phyloP scores from a whole-genome alignment of 2,113 vertebrate species.

The Mionectes macconnelli region DNA sequence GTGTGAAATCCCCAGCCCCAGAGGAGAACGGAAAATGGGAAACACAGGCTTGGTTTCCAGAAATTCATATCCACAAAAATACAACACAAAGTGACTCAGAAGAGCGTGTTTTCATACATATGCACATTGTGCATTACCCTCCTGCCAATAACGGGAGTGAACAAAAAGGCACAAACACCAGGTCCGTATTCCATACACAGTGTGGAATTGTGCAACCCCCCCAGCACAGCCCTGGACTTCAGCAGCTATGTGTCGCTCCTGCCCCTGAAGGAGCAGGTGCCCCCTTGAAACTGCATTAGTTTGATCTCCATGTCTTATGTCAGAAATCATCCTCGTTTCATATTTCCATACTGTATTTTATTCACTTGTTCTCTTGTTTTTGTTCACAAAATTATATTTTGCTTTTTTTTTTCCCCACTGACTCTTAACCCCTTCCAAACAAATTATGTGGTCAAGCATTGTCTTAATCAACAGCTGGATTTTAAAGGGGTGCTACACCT shows the following conservation, averaged over 20 bases:
- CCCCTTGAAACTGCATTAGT: not conserved
- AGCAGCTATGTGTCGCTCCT: not conserved
- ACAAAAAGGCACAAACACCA: not conserved
- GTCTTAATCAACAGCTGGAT: not conserved
- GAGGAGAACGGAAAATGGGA: not conserved
- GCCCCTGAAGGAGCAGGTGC: not conserved
- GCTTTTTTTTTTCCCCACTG: not conserved
- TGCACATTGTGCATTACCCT: not conserved
- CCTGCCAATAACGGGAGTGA: conserved; percentile 8
- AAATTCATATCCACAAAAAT: not conserved
- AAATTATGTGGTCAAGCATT: not conserved
- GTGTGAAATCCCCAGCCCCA: not conserved
- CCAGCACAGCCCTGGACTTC: not conserved
- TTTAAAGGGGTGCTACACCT: not conserved
- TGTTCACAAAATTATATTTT: not conserved
- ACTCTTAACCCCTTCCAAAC: not conserved
- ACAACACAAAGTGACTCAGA: conserved; percentile 19
- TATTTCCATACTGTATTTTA: not conserved
- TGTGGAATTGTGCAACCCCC: not conserved
- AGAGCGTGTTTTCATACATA: not conserved
- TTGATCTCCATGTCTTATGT: not conserved
- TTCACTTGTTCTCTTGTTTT: not conserved
- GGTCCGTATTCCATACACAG: not conserved
- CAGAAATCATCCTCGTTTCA: not conserved
- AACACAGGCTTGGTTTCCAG: not conserved